A percentile compares a stretch with the other conserved stretches of the same genome.
Evolutionary conservation across 2,113 vertebrate genomes (phyloP).

Genomic region (Zapornia atra): DNA sequence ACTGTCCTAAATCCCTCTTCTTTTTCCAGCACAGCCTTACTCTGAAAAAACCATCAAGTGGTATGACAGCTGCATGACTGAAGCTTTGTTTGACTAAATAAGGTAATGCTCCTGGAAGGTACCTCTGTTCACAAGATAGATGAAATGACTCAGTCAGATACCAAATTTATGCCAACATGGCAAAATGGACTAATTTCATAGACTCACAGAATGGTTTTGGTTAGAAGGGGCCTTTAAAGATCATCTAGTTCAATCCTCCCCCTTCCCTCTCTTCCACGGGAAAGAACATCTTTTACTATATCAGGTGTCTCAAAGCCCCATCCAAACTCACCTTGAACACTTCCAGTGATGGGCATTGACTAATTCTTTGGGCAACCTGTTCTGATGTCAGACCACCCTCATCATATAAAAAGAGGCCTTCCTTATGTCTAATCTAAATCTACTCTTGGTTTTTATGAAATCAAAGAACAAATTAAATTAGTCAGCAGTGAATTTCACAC

Average conservation of each 20-base stretch:
- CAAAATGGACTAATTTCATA: background rate
- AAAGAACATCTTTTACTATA: background rate
- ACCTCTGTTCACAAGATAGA: no score
- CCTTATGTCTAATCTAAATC: background rate
- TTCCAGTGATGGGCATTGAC: background rate
- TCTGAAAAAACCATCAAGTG: background rate
- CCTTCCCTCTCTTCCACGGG: no score
- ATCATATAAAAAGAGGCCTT: background rate
- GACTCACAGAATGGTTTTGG: background rate
- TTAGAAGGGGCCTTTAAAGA: background rate
- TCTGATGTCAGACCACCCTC: background rate
- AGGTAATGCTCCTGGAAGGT: no score
- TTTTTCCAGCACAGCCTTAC: background rate
- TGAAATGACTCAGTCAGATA: no score
- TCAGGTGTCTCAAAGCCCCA: background rate
- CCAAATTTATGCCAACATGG: no score
- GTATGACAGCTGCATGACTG: background rate
- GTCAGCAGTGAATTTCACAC: background rate
- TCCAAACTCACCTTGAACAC: background rate
- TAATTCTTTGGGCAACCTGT: no score
- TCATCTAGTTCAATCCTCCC: background rate
- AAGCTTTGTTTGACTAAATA: background rate
- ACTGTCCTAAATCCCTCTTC: background rate
- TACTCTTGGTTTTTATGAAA: background rate
- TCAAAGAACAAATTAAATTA: background rate